Evolutionary conservation across 2,797 vertebrate genomes (phyloP).

Genomic region (Glossophaga mutica): DNA sequence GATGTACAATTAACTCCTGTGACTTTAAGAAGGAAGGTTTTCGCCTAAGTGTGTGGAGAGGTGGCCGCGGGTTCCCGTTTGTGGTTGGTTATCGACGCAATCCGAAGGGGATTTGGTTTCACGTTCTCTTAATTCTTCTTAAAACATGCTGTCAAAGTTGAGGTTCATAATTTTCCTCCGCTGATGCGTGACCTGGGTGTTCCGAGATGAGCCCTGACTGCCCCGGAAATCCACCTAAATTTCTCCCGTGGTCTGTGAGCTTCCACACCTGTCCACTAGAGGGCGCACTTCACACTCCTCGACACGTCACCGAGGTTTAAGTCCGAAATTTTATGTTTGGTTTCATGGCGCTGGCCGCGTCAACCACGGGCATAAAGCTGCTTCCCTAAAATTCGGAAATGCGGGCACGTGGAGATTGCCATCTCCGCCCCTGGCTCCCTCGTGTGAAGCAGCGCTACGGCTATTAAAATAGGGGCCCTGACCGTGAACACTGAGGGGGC

Average conservation of each 20-base stretch:
- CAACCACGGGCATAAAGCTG: background rate
- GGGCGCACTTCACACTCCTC: constrained; percentile 61
- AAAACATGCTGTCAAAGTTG: background rate
- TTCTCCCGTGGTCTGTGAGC: background rate
- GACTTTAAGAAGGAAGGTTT: background rate
- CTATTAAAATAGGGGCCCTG: background rate
- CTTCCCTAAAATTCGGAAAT: background rate
- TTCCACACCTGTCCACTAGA: constrained; percentile 69
- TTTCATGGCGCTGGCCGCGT: background rate
- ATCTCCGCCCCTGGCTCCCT: background rate
- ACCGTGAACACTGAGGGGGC: no score
- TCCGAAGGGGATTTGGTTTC: background rate
- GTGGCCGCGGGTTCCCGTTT: background rate
- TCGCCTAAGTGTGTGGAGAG: background rate
- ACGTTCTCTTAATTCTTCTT: constrained; percentile 1
- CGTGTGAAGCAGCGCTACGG: background rate
- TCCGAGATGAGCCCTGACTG: background rate
- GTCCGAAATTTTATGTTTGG: background rate
- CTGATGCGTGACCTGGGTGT: background rate
- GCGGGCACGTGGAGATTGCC: background rate
- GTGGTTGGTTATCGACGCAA: background rate
- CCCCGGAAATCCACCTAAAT: background rate
- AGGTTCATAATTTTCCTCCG: background rate
- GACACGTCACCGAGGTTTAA: background rate
- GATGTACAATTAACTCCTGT: background rate